Evolutionary conservation across 2,888 invertebrate species (phyloP).

Genomic region (Cephus pygmeus): DNA sequence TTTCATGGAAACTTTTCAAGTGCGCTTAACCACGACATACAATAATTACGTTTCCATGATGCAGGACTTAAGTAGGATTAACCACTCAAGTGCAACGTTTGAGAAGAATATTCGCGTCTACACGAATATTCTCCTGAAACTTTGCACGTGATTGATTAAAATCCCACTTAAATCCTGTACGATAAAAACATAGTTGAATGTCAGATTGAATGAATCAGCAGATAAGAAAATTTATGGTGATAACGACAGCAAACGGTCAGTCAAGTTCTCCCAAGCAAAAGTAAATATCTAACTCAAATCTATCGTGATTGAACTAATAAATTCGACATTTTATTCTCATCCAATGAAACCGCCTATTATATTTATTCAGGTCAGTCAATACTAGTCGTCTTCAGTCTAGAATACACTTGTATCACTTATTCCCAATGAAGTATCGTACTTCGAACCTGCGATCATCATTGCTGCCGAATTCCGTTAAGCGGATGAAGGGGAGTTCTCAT

Average conservation of each 20-base stretch:
- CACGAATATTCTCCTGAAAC: too few relatives aligned
- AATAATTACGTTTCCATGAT: not conserved
- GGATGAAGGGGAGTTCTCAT: not conserved
- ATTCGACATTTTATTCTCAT: not conserved
- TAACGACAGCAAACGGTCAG: too few relatives aligned
- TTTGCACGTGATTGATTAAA: too few relatives aligned
- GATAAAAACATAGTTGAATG: too few relatives aligned
- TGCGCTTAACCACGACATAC: not conserved
- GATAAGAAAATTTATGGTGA: not conserved
- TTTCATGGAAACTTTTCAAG: not conserved
- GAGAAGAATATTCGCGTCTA: too few relatives aligned
- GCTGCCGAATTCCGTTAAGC: not conserved
- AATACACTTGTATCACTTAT: not conserved
- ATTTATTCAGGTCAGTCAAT: not conserved
- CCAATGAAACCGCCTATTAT: not conserved
- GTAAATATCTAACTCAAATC: not conserved
- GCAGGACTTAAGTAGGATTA: too few relatives aligned
- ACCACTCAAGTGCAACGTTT: too few relatives aligned
- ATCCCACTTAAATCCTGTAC: too few relatives aligned
- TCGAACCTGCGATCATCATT: not conserved
- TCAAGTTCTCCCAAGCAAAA: not conserved
- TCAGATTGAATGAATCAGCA: not conserved
- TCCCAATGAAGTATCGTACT: not conserved
- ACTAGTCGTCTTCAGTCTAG: not conserved
- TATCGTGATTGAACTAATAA: not conserved